Base-by-base conservation (phyloP, 2,113 vertebrate genomes). In the Anseranas semipalmata region DNA sequence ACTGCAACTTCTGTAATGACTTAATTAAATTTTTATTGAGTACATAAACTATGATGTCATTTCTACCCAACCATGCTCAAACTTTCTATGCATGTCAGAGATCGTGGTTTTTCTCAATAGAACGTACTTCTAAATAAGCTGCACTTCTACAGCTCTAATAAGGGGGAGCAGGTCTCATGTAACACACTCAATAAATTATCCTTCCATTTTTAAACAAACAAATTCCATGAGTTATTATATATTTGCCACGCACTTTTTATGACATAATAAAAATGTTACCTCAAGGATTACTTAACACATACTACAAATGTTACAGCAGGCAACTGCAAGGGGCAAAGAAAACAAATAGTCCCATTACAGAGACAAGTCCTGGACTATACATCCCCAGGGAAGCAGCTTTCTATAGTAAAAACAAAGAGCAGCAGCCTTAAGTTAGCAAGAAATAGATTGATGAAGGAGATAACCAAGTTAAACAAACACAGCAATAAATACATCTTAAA, bases 111-210 rank as follows among this genome's bases (percentile, higher is more conserved):
- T 97, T 89, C 98, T 98, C 97, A 97, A 96, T 87, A 98, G 98
- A 98, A 98, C 96, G 43, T 97, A 93, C 89, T 97, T 97, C 96
- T 98, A 98, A 98, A 98, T 97, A 98, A 98, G 97, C 97, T 98
- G 97, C 94, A 97, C 96, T 98, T 98, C 98, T 98, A 95, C 91
- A 96, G 89, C 96, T 98, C 97, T 97, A 98, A 96, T 95, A 98
- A 98, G 98, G 97, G 98, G 97, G 98, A 98, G 97, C 94, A 95
- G 97, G 98, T 98, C 97, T 98, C 98, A 97, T 97, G 98, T 98
- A 98, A 98, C 98, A 98, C 98, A 98, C 98, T 98, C 98, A 97
- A 98, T 98, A 98, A 98, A 98, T 98, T 98, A 98, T 97, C 98
- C 97, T 96, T 98, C 97, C 98, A 98, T 98, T 98, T 98, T 98